These are phyloP conservation scores for Drosophila borealis DNA, from an alignment of 2,888 invertebrate species.

Conservation along the genomic window DNA sequence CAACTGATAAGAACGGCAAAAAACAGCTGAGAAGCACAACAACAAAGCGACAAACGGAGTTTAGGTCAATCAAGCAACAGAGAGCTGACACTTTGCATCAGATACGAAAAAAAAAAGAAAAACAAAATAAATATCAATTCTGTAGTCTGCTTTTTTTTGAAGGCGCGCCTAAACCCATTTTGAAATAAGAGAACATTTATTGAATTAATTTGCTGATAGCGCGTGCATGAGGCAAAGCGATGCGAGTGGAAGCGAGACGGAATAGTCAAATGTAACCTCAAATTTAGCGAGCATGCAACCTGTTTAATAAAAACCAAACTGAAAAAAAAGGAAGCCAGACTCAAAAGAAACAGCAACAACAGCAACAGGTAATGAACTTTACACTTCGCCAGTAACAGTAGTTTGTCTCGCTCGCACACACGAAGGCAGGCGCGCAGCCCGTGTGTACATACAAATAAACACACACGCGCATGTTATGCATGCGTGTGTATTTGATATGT, in stretches of 20 bases:
- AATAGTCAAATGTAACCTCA: constrained; percentile 48
- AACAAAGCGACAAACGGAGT: constrained; percentile 5
- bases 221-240: constrained; percentile 1
- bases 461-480: not conserved
- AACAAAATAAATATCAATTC: too few species aligned
- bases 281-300: constrained; percentile 48
- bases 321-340: not conserved
- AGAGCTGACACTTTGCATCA: constrained; percentile 11
- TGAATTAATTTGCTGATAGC: constrained; percentile 36
- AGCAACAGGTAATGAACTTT: constrained; percentile 74
- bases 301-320: constrained; percentile 24
- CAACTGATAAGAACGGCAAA: constrained; percentile 9
- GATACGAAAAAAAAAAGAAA: not conserved
- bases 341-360: constrained; percentile 17
- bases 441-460: not conserved
- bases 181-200: constrained; percentile 21
- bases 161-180: constrained; percentile 19
- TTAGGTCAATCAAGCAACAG: not conserved
- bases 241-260: constrained; percentile 25
- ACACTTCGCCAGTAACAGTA: constrained; percentile 41
- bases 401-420: constrained; percentile 41
- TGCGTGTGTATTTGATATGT: constrained; percentile 18
- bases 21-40: constrained; percentile 32
- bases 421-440: constrained; percentile 14
- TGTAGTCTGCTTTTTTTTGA: not conserved